phyloP scores from a whole-genome alignment of 2,888 invertebrate genomes.

The Synergus itoensis region DNA sequence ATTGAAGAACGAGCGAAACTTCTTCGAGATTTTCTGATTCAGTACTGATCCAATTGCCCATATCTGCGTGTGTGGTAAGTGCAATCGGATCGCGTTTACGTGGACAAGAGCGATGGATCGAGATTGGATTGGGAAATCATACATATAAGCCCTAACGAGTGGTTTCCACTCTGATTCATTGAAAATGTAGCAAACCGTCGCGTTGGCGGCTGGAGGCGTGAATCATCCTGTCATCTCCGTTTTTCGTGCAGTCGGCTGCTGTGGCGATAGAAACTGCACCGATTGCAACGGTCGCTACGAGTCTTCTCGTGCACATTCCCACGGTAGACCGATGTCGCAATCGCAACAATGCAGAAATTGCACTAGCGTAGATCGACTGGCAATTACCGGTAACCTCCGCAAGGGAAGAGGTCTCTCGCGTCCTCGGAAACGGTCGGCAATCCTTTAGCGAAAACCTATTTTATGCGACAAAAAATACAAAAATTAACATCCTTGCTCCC shows the following conservation, averaged over 20 bases:
- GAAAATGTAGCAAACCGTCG: constrained; percentile 52
- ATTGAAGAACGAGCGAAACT: background rate
- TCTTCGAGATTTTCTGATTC: constrained; percentile 10
- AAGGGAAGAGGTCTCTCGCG: constrained; percentile 40
- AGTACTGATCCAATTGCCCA: constrained; percentile 22
- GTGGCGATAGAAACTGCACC: constrained; percentile 21
- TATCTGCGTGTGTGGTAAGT: constrained; percentile 16
- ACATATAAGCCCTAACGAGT: constrained; percentile 37
- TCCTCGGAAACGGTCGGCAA: constrained; percentile 48
- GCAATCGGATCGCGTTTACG: constrained; percentile 13
- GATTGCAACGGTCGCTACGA: constrained; percentile 27
- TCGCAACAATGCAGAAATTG: constrained; percentile 70
- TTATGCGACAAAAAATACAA: background rate
- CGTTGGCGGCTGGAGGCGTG: constrained; percentile 49
- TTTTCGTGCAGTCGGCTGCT: constrained; percentile 49
- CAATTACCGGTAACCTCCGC: constrained; percentile 57
- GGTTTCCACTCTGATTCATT: constrained; percentile 58
- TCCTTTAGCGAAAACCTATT: constrained; percentile 47
- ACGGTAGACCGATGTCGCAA: constrained; percentile 67
- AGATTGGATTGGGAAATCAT: constrained; percentile 42
- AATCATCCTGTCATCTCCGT: constrained; percentile 59
- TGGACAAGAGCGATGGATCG: constrained; percentile 24
- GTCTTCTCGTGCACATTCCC: constrained; percentile 58
- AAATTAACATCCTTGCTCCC: background rate
- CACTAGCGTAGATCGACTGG: constrained; percentile 58